These are phyloP conservation scores for Onychomys leucogaster DNA, from an alignment of 2,797 vertebrate genomes.

Conservation along the genomic window DNA sequence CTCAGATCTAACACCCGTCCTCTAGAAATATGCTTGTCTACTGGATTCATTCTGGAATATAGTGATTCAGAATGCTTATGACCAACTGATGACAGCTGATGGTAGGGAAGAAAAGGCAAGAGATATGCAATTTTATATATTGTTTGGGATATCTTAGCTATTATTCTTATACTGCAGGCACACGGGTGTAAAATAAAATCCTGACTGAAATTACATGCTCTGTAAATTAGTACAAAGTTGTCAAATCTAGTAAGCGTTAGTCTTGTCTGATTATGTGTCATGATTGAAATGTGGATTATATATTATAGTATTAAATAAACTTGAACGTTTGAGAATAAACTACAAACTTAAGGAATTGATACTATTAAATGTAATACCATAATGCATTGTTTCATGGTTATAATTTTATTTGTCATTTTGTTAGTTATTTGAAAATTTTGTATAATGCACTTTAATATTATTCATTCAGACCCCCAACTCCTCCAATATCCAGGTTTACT, in stretches of 20 bases:
- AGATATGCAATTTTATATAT: neutral
- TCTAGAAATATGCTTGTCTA: neutral
- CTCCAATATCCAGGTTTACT: neutral
- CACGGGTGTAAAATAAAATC: neutral
- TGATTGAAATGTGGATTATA: neutral
- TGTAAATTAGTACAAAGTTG: neutral
- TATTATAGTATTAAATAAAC: neutral
- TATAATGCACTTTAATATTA: neutral
- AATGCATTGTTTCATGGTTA: neutral
- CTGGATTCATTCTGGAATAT: neutral
- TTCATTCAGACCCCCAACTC: neutral
- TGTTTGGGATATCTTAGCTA: neutral
- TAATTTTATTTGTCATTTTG: neutral
- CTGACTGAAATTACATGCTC: neutral
- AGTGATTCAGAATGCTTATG: neutral
- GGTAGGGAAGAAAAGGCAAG: neutral
- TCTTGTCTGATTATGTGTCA: neutral
- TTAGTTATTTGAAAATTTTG: neutral
- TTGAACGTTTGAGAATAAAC: neutral
- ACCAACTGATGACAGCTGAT: neutral
- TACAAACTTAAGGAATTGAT: neutral
- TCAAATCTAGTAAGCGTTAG: neutral
- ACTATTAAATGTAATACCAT: neutral
- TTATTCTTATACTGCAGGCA: neutral
- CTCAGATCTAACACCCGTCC: neutral